phyloP scores from a whole-genome alignment of 2,113 vertebrate species.

The Eonycteris spelaea region DNA sequence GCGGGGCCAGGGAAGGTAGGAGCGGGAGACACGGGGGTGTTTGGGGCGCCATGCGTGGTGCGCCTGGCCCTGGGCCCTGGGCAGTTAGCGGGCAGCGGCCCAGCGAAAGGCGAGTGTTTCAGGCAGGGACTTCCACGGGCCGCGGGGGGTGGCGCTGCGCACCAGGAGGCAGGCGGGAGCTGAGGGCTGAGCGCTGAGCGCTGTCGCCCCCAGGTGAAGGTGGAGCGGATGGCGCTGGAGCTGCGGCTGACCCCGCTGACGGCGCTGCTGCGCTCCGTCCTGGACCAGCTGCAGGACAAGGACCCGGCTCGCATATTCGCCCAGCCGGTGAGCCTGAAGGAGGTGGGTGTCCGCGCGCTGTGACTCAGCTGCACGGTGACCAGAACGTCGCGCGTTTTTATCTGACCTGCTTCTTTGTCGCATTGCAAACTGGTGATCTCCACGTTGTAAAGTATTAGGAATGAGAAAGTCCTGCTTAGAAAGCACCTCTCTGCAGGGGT shows the following conservation, averaged over 20 bases:
- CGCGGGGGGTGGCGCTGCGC: fast-evolving
- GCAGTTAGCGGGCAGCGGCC: background rate
- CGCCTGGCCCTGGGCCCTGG: fast-evolving
- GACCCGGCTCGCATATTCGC: conserved; percentile 95
- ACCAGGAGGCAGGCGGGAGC: too few relatives aligned
- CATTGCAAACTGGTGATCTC: too few relatives aligned
- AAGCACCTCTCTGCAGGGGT: too few relatives aligned
- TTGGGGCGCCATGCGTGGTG: fast-evolving
- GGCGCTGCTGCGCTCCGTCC: conserved; percentile 89
- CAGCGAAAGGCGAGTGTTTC: too few relatives aligned
- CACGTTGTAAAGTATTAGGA: too few relatives aligned
- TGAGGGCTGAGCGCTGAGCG: background rate
- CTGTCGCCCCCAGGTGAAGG: conserved; percentile 85
- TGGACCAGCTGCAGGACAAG: conserved; percentile 95
- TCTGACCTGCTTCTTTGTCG: too few relatives aligned
- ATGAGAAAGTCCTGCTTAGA: too few relatives aligned
- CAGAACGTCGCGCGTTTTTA: too few relatives aligned
- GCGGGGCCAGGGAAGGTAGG: background rate
- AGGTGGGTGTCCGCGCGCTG: conserved; percentile 82
- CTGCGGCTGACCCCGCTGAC: conserved; percentile 95
- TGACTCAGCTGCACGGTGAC: too few relatives aligned
- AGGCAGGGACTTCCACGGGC: background rate
- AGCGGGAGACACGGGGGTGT: background rate
- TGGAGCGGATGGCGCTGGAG: conserved; percentile 94
- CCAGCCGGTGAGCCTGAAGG: conserved; percentile 93